Percentiles rank a stretch among this genome's conserved stretches.
Evolutionary conservation across 2,888 invertebrate species (phyloP).

Genomic region (Abrostola triplasia): DNA sequence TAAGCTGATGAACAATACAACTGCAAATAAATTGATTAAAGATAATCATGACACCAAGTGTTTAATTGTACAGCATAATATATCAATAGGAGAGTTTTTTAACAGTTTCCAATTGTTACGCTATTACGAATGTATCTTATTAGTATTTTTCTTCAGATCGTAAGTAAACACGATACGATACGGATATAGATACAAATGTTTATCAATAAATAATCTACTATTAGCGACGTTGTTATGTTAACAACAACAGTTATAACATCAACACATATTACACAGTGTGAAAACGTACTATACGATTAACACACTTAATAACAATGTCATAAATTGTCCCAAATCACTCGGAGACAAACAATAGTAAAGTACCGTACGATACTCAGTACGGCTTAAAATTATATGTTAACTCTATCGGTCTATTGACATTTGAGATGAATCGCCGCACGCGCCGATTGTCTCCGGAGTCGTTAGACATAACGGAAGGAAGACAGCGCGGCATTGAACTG

Average conservation of each 20-base stretch:
- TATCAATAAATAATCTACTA: not conserved
- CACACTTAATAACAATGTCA: conserved; percentile 11
- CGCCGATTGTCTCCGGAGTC: conserved; percentile 48
- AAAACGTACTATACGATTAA: not conserved
- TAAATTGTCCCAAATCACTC: conserved; percentile 27
- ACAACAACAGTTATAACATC: conserved; percentile 1
- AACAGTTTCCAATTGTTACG: too few relatives aligned
- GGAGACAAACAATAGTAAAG: conserved; percentile 11
- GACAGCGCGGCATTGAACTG: conserved; percentile 64
- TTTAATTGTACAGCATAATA: too few relatives aligned
- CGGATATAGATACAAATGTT: not conserved
- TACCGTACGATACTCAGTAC: conserved; percentile 42
- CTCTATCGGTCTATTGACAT: conserved; percentile 68
- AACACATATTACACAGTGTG: conserved; percentile 9
- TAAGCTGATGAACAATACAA: too few relatives aligned
- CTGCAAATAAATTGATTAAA: too few relatives aligned
- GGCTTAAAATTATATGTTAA: conserved; percentile 31
- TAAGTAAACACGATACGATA: not conserved
- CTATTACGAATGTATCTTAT: too few relatives aligned
- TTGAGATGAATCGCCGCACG: conserved; percentile 62
- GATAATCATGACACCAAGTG: too few relatives aligned
- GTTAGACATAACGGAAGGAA: conserved; percentile 82
- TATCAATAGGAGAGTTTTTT: too few relatives aligned
- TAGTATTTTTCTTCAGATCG: not conserved
- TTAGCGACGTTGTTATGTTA: not conserved